Conservation (phyloP, 2,113 vertebrate genomes). For the Gopherus evgoodei region DNA sequence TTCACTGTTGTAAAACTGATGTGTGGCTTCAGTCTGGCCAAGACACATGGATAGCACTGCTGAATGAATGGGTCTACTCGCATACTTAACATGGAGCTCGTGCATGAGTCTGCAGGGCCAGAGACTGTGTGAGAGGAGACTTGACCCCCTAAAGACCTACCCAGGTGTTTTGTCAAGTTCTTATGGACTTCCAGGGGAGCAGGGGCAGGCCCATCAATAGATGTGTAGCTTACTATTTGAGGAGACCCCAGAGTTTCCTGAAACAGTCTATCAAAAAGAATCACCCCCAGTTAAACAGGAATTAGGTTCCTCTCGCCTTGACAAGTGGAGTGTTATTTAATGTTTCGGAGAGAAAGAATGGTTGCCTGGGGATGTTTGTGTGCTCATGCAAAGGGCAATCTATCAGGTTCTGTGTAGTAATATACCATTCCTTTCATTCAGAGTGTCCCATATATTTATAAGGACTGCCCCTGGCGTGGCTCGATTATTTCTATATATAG, state of each 20-base stretch:
- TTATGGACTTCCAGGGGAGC: neutral
- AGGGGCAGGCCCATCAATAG: neutral
- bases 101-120: neutral
- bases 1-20: neutral
- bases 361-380: neutral
- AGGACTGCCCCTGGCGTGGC: neutral
- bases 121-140: neutral
- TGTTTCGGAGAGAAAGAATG: neutral
- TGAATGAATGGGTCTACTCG: neutral
- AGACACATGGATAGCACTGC: neutral
- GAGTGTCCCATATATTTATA: neutral
- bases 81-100: neutral
- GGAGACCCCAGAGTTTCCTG: rapidly evolving
- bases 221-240: neutral
- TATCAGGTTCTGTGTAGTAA: neutral
- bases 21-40: neutral
- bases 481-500: neutral
- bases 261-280: rapidly evolving
- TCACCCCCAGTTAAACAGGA: neutral
- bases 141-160: neutral
- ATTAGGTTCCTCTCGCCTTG: neutral
- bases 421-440: neutral
- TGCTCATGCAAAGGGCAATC: neutral
- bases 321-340: slow-evolving; percentile 6
- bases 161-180: neutral